These are phyloP conservation scores for Burhinus bistriatus DNA, from an alignment of 2,113 vertebrate species.

Conservation along the genomic window DNA sequence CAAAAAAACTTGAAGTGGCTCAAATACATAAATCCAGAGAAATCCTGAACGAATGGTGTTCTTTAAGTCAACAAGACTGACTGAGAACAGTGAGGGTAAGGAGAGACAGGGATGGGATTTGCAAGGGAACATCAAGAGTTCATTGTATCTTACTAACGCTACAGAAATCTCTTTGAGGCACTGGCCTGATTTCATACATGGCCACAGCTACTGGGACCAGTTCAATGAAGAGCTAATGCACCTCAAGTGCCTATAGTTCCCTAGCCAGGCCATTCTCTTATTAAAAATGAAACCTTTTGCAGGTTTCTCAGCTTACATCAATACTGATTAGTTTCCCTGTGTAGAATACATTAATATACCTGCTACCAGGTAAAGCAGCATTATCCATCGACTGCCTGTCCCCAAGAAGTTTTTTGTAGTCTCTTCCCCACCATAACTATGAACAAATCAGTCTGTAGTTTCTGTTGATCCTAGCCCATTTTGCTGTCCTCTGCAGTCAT, in stretches of 20 bases:
- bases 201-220: not conserved
- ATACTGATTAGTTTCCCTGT: not conserved
- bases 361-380: not conserved
- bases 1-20: not conserved
- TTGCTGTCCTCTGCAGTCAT: not conserved
- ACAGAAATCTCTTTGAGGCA: not conserved
- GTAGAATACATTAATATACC: not conserved
- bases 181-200: not conserved
- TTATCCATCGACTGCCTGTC: not conserved
- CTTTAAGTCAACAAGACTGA: not conserved
- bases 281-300: not conserved
- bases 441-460: not conserved
- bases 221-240: not conserved
- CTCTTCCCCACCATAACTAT: not conserved
- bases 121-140: not conserved
- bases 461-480: not conserved
- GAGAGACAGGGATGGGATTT: not conserved
- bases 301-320: not conserved
- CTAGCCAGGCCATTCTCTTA: not conserved
- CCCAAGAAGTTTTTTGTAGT: not conserved
- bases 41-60: not conserved
- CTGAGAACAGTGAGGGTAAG: not conserved
- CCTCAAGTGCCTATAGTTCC: not conserved
- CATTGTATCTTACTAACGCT: not conserved
- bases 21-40: not conserved